Evolutionary conservation across 2,888 invertebrate genomes (phyloP), one percentile per base, ranked within the genome.

Genomic region (Drosophila leonis): DNA sequence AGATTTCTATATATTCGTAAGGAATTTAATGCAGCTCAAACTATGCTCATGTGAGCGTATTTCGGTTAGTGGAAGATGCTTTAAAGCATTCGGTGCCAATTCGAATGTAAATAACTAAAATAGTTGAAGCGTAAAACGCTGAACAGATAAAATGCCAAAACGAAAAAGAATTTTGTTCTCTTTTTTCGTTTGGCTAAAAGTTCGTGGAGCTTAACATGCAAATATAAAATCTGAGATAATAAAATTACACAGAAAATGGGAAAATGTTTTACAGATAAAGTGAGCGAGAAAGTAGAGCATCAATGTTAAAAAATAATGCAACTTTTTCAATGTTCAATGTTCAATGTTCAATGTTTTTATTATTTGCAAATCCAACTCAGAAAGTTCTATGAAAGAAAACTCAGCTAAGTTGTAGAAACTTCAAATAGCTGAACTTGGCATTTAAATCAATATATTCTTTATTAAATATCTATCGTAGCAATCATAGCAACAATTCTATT

Each of bases 91-190:
- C 65, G 52, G 54, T 72, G 76, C 59, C 73, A 78, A 78, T 78
- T 69, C 71, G 60, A 72, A 75, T 68, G 81, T 66, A 75, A 80
- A 72, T 66, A 75, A 62, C 46, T 10, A 46, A 65, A 74, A 69
- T 64, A 59, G 37, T 64, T 70, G 44, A 41, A 65, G 73, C 67
- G 54, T 52, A 61, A 82, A 74, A 41, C 59, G 65, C 56, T 66
- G 60, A 57, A 44, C 63, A 66, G 71, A 68, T 66, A 71, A 74
- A 80, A 66, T 72, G 65, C 51, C 31, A 57, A 64, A 62, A 48
- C 51, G 62, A 48, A 55, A 35, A 27, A 9, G 39, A 48, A 52
- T 51, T 56, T 49, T 7, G 1, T 49, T 49, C 10, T 31, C 12
- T 18, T n/a, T 49, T 60, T 64, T 51, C 49, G 39, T 39, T 70